A percentile compares a stretch with the other conserved stretches of the same genome.
Conservation (phyloP, 2,113 vertebrate genomes). For the Dascyllus trimaculatus region DNA sequence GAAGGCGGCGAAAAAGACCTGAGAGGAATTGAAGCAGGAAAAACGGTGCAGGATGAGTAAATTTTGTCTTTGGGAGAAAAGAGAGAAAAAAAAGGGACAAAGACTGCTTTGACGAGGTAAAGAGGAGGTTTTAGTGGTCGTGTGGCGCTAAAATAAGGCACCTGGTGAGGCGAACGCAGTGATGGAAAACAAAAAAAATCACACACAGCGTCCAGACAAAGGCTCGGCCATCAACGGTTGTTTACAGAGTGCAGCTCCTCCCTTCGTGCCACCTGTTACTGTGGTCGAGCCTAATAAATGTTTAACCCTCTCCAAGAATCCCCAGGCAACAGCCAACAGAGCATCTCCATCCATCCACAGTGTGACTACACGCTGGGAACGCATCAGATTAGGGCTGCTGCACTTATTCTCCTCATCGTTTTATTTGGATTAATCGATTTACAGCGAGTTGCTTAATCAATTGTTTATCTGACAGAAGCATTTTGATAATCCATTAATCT, state of each 20-base stretch:
- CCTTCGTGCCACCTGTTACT: constrained; percentile 81
- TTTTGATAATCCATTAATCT: constrained; percentile 1
- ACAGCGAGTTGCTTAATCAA: background rate
- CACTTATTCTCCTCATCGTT: background rate
- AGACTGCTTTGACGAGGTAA: constrained; percentile 24
- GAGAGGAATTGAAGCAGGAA: constrained; percentile 61
- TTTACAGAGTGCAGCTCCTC: constrained; percentile 76
- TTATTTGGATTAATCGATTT: constrained; percentile 11
- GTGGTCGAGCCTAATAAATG: constrained; percentile 74
- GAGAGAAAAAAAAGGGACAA: constrained; percentile 39
- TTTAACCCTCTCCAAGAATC: constrained; percentile 78
- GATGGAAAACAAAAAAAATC: constrained; percentile 45
- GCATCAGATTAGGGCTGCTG: background rate
- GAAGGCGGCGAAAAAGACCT: constrained; percentile 59
- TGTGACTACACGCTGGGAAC: constrained; percentile 29
- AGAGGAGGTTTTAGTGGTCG: constrained; percentile 32
- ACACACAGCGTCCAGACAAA: constrained; percentile 73
- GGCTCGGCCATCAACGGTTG: constrained; percentile 68
- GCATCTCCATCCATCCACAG: constrained; percentile 44
- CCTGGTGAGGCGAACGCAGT: constrained; percentile 40
- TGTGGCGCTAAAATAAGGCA: constrained; percentile 40
- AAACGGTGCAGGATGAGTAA: constrained; percentile 61
- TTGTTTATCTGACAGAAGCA: background rate
- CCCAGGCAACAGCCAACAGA: constrained; percentile 69
- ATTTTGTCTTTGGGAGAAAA: constrained; percentile 50